These are phyloP conservation scores for Crenichthys baileyi DNA, from an alignment of 2,797 vertebrate genomes.

Conservation along the genomic window DNA sequence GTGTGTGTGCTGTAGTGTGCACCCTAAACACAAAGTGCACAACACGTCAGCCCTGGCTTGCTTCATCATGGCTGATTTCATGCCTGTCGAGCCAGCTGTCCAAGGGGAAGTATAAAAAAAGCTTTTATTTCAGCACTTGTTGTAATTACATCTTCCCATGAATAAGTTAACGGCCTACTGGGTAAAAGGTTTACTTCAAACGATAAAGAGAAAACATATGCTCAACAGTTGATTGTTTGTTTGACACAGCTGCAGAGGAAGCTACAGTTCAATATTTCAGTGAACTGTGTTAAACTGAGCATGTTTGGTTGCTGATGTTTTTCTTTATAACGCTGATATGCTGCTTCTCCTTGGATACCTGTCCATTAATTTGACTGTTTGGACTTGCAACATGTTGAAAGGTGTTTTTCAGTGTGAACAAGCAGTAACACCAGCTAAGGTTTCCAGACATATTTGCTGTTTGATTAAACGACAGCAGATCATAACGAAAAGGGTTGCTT, in stretches of 20 bases:
- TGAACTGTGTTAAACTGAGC: neutral
- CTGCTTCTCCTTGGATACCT: neutral
- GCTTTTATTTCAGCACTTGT: conserved; percentile 10
- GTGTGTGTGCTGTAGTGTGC: conserved; percentile 11
- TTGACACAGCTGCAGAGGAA: neutral
- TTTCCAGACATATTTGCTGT: neutral
- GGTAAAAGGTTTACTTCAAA: conserved; percentile 24
- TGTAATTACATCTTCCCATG: conserved; percentile 34
- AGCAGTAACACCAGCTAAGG: neutral
- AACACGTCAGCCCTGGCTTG: conserved; percentile 8
- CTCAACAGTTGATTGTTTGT: neutral
- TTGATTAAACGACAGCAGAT: neutral
- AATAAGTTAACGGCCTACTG: conserved; percentile 31
- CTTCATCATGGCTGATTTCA: conserved; percentile 35
- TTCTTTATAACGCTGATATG: neutral
- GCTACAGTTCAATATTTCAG: neutral
- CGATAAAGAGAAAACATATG: conserved; percentile 2
- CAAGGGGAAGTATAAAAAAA: neutral
- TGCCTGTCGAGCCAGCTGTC: conserved; percentile 31
- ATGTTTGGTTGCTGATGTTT: neutral
- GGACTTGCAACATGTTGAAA: neutral
- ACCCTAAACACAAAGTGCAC: conserved; percentile 6
- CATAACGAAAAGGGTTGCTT: no score
- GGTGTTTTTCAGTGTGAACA: neutral
- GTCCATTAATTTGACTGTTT: neutral